These are phyloP conservation scores for Yponomeuta cagnagella DNA, from an alignment of 2,888 invertebrate species.

Conservation along the genomic window DNA sequence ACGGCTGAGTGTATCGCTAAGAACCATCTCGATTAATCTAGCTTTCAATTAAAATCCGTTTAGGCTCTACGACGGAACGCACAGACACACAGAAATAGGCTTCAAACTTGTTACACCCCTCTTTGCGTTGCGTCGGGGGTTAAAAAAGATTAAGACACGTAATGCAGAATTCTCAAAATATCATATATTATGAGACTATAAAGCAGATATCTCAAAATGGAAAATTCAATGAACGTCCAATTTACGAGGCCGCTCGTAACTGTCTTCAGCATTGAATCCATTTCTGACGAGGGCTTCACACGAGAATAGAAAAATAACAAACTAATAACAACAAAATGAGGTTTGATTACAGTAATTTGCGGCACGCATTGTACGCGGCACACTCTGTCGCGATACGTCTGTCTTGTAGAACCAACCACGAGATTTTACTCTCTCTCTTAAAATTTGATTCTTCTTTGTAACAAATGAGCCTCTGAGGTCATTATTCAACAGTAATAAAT, in stretches of 20 bases:
- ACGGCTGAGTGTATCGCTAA: no score
- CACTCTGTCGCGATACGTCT: background rate
- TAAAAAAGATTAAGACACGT: no score
- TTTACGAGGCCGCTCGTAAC: background rate
- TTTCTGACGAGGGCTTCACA: slow-evolving; percentile 18
- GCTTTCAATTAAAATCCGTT: no score
- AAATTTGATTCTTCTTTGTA: slow-evolving; percentile 9
- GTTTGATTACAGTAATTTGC: slow-evolving; percentile 23
- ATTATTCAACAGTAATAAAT: slow-evolving; percentile 4
- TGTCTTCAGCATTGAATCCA: slow-evolving; percentile 13
- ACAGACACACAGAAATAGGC: no score
- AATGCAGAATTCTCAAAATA: no score
- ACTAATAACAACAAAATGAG: slow-evolving; percentile 22
- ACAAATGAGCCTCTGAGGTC: background rate
- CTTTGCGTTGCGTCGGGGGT: no score
- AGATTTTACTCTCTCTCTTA: slow-evolving; percentile 12
- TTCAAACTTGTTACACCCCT: no score
- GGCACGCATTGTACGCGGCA: slow-evolving; percentile 20
- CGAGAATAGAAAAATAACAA: slow-evolving; percentile 21
- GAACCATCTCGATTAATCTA: no score
- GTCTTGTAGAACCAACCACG: background rate
- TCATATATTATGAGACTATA: no score
- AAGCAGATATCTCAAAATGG: no score
- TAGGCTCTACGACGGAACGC: no score
- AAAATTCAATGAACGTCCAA: background rate